Percentiles rank a stretch among this genome's conserved stretches.
These are phyloP conservation scores for Mimumesa dahlbomi DNA, from an alignment of 2,888 invertebrate genomes.

Conservation along the genomic window DNA sequence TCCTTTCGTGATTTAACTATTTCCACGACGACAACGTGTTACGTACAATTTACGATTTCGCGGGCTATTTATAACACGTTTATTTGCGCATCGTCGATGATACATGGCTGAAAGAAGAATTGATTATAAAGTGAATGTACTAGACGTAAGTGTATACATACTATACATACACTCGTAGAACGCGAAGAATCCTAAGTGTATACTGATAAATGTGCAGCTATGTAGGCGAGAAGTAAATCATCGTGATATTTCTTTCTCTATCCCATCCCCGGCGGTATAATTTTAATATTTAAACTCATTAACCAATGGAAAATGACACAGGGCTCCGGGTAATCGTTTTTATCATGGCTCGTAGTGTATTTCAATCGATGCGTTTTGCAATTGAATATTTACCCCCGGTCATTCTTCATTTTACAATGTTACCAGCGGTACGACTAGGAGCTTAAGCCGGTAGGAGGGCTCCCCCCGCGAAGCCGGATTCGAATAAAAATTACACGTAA, in stretches of 20 bases:
- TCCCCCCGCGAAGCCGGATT: neutral
- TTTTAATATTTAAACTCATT: conserved; percentile 51
- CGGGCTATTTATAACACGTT: conserved; percentile 42
- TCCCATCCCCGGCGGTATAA: conserved; percentile 13
- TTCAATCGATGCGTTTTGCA: conserved; percentile 26
- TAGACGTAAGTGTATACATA: neutral
- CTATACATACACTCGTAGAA: conserved; percentile 6
- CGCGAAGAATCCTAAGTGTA: conserved; percentile 30
- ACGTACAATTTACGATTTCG: conserved; percentile 22
- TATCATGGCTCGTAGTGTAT: conserved; percentile 2
- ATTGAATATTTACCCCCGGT: conserved; percentile 34
- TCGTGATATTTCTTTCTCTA: conserved; percentile 16
- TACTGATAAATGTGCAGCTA: conserved; percentile 40
- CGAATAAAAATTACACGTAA: conserved; percentile 44
- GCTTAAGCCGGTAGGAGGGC: conserved; percentile 13
- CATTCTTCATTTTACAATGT: conserved; percentile 21
- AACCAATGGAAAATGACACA: conserved; percentile 25
- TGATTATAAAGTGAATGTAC: conserved; percentile 49
- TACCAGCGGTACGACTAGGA: neutral
- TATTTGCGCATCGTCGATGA: conserved; percentile 22
- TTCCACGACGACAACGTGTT: conserved; percentile 32
- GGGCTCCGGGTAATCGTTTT: conserved; percentile 14
- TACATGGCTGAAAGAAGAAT: conserved; percentile 32
- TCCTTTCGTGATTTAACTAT: conserved; percentile 25
- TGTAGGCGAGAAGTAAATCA: conserved; percentile 47